A percentile compares a stretch with the other conserved stretches of the same genome.
Evolutionary conservation across 2,797 vertebrate genomes (phyloP).

Genomic region (Dipus sagitta): DNA sequence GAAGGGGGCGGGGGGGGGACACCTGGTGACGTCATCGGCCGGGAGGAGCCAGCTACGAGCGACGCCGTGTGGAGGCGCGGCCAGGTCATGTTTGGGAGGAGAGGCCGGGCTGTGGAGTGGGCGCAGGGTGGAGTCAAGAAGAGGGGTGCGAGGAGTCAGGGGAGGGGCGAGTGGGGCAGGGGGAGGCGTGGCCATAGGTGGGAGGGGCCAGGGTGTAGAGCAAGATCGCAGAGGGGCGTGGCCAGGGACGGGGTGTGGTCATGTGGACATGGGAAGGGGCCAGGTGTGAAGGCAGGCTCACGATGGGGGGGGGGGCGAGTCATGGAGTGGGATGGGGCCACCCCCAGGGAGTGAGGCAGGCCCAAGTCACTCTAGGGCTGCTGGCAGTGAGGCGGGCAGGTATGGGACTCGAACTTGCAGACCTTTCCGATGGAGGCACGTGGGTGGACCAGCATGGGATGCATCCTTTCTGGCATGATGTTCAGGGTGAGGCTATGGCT

Average conservation of each 20-base stretch:
- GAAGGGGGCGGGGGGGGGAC: accelerated
- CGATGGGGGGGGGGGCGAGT: too few relatives aligned
- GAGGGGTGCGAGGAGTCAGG: not conserved
- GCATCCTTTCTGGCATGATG: not conserved
- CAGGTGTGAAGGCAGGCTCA: not conserved
- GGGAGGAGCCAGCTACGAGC: not conserved
- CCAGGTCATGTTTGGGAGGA: too few relatives aligned
- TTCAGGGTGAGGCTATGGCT: too few relatives aligned
- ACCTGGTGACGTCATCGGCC: too few relatives aligned
- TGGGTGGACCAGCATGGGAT: too few relatives aligned
- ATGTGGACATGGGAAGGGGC: not conserved
- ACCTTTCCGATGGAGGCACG: too few relatives aligned
- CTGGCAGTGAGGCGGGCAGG: not conserved
- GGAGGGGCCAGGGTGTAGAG: not conserved
- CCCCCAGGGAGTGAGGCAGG: too few relatives aligned
- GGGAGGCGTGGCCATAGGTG: too few relatives aligned
- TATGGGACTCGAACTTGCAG: too few relatives aligned
- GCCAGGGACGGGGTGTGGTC: not conserved
- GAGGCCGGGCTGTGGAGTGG: not conserved
- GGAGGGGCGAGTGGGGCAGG: too few relatives aligned
- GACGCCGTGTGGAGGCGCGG: not conserved
- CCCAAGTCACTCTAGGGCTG: too few relatives aligned
- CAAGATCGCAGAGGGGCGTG: not conserved
- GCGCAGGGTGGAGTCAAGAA: not conserved
- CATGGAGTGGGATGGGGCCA: too few relatives aligned